Base-by-base conservation (phyloP, 1,140 invertebrate species). In the Oscheius sp. region DNA sequence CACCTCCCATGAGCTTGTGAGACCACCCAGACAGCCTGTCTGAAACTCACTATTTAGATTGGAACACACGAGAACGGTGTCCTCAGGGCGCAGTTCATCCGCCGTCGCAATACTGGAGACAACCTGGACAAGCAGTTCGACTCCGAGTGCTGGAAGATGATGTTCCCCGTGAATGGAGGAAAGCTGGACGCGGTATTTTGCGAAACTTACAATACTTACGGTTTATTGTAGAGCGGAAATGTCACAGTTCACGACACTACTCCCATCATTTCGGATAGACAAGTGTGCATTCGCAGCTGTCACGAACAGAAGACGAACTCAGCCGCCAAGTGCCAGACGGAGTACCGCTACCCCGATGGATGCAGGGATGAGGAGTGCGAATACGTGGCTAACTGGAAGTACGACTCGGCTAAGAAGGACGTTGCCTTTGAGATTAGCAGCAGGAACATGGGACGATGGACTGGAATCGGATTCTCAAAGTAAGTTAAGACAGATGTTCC, bases 211-310 rank as follows among this genome's bases (percentile, higher is more conserved):
- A 1, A 32, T 29, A 18, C 38, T 7, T n/a, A 36, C 7, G 23
- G 20, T 29, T 61, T 10, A 31, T 74, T 74, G n/a, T 35, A 78
- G 13, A 92, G 90, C 83, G 94, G 93, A 84, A 91, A 91, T 79
- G 93, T 93, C 42, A 87, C 89, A 63, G 93, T 93, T 79, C 94
- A 96, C 82, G 88, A 90, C 55, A 85, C 85, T 1, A 89, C 89
- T 1, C 93, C 93, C 0, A 86, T 89, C n/a, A 86, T 94, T 15
- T 93, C 92, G 0, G 85, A 90, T 0, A 87, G 91, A 61, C 89
- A 90, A 73, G 89, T 96, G 61, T 96, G 93, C 86, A 91, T 96
- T 61, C 45, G 63, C 90, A 0, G 91, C 38, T 69, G 65, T 68
- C 35, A 31, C 26, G 59, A 42, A 15, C 23, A 13, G 18, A 74